phyloP scores from a whole-genome alignment of 2,797 vertebrate species.

The Clarias pachynema region DNA sequence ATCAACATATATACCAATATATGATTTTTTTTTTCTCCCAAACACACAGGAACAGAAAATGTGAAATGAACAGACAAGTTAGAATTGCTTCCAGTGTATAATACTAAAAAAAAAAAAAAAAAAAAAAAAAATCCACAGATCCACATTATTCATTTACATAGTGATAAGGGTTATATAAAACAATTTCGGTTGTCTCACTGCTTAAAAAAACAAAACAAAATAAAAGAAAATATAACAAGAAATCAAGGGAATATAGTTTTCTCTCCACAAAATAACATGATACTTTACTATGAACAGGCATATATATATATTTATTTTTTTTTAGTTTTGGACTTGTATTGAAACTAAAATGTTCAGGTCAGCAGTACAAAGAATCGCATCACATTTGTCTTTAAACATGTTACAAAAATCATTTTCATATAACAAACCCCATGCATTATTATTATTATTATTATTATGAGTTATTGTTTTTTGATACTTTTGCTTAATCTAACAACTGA shows the following conservation, averaged over 20 bases:
- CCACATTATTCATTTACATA: slow-evolving; percentile 76
- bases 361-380: slow-evolving; percentile 65
- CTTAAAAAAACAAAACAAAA: slow-evolving; percentile 13
- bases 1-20: slow-evolving; percentile 33
- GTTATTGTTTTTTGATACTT: slow-evolving; percentile 65
- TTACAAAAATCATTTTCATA: slow-evolving; percentile 69
- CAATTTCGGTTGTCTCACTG: slow-evolving; percentile 27
- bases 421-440: slow-evolving; percentile 77
- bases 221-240: slow-evolving; percentile 34
- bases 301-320: slow-evolving; percentile 56
- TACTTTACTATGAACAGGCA: slow-evolving; percentile 72
- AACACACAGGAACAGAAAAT: slow-evolving; percentile 58
- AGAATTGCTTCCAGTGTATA: slow-evolving; percentile 82
- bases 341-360: slow-evolving; percentile 69
- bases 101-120: slow-evolving; percentile 68
- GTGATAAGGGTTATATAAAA: slow-evolving; percentile 73
- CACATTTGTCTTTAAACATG: slow-evolving; percentile 73
- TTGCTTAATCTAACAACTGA: slow-evolving; percentile 64
- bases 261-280: slow-evolving; percentile 57
- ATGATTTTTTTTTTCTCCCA: slow-evolving; percentile 22
- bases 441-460: slow-evolving; percentile 56
- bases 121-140: slow-evolving; percentile 70
- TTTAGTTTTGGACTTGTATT: slow-evolving; percentile 60
- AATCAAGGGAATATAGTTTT: slow-evolving; percentile 43
- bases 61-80: slow-evolving; percentile 67